A percentile compares a stretch with the other conserved stretches of the same genome.
Conservation (phyloP, 2,888 invertebrate genomes). For the Teleiodes luculella region DNA sequence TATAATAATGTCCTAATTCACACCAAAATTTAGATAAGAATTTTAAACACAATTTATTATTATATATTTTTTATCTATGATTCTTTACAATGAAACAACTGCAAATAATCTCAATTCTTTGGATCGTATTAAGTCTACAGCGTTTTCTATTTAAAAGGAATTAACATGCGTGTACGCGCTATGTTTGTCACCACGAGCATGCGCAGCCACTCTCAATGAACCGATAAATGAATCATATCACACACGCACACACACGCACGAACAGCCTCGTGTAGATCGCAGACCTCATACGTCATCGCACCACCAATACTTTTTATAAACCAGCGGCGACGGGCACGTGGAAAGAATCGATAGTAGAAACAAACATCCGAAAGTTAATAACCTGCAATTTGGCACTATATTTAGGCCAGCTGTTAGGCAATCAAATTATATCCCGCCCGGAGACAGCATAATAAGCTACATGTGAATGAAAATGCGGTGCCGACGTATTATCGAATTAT, state of each 20-base stretch:
- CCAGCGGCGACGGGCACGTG: background rate
- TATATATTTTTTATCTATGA: no score
- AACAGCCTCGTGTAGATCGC: background rate
- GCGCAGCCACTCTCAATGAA: conserved; percentile 12
- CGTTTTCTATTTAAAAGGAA: background rate
- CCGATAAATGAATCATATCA: conserved; percentile 16
- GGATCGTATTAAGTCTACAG: background rate
- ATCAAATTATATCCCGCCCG: background rate
- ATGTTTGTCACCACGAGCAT: background rate
- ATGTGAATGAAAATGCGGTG: background rate
- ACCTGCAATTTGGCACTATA: background rate
- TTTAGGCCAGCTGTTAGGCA: background rate
- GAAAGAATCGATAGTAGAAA: conserved; percentile 11
- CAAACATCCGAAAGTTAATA: conserved; percentile 4
- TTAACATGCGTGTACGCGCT: conserved; percentile 1
- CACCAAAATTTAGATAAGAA: no score
- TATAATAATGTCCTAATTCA: no score
- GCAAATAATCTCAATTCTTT: no score
- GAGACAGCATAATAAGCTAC: background rate
- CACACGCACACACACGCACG: conserved; percentile 1
- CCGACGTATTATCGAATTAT: no score
- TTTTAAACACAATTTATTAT: no score
- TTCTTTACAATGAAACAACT: no score
- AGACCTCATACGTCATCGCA: conserved; percentile 12
- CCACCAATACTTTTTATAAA: conserved; percentile 3